Conservation (phyloP, 2,888 invertebrate species). For the Nomada fucata region DNA sequence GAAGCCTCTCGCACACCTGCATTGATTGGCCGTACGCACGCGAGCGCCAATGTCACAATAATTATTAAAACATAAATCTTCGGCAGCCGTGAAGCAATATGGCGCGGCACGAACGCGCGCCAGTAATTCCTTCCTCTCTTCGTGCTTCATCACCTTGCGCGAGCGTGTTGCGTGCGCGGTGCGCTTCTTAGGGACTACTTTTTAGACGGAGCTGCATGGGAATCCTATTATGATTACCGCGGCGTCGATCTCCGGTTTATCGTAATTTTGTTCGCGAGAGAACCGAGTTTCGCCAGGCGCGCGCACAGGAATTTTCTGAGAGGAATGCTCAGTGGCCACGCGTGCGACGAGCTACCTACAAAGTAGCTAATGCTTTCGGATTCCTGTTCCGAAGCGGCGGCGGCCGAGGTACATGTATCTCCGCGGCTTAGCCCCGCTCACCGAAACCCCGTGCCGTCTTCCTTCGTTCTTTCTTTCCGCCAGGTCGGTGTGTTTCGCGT, state of each 20-base stretch:
- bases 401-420: slow-evolving; percentile 54
- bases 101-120: slow-evolving; percentile 23
- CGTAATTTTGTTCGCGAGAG: neutral
- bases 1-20: slow-evolving; percentile 65
- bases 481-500: slow-evolving; percentile 22
- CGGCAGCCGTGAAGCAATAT: slow-evolving; percentile 42
- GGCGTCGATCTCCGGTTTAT: neutral
- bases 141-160: neutral
- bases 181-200: neutral
- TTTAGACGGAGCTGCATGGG: neutral
- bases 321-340: slow-evolving; percentile 19
- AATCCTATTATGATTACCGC: neutral
- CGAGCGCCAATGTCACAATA: slow-evolving; percentile 78
- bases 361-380: slow-evolving; percentile 65
- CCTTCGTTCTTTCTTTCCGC: slow-evolving; percentile 29
- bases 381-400: slow-evolving; percentile 50
- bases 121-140: neutral
- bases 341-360: slow-evolving; percentile 57
- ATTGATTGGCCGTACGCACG: slow-evolving; percentile 69
- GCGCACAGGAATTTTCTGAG: slow-evolving; percentile 15
- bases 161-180: neutral
- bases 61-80: slow-evolving; percentile 80
- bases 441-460: slow-evolving; percentile 4
- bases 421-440: slow-evolving; percentile 48
- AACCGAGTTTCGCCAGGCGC: neutral